These are phyloP conservation scores for Thecocarcelia acutangulata DNA, from an alignment of 2,888 invertebrate species.

Conservation along the genomic window DNA sequence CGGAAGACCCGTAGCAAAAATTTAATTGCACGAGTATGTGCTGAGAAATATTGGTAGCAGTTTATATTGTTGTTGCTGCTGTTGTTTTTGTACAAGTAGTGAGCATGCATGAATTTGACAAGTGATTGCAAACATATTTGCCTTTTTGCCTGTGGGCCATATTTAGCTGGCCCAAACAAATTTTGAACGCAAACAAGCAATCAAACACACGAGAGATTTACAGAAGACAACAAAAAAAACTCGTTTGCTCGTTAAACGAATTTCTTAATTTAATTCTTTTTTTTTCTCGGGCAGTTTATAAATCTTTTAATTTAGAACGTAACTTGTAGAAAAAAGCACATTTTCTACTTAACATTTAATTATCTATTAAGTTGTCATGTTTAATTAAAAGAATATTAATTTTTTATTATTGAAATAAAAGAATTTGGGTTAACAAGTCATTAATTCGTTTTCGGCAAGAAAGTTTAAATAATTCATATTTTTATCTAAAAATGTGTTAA, in stretches of 20 bases:
- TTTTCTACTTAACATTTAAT: conserved; percentile 33
- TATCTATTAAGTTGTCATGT: conserved; percentile 51
- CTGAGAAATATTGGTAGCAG: conserved; percentile 14
- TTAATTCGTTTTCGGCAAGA: too few relatives aligned
- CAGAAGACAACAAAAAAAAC: conserved; percentile 7
- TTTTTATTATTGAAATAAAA: neutral
- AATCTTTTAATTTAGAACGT: conserved; percentile 45
- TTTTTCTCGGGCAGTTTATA: neutral
- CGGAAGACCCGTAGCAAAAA: conserved; percentile 47
- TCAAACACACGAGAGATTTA: neutral
- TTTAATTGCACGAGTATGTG: neutral
- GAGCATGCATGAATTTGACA: conserved; percentile 70
- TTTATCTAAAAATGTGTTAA: too few relatives aligned
- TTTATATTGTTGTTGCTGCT: too few relatives aligned
- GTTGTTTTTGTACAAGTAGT: neutral
- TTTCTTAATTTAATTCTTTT: conserved; percentile 9
- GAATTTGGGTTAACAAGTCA: too few relatives aligned
- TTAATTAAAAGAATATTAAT: conserved; percentile 26
- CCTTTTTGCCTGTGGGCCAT: conserved; percentile 52
- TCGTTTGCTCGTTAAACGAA: conserved; percentile 34
- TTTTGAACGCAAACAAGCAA: conserved; percentile 33
- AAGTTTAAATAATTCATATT: too few relatives aligned
- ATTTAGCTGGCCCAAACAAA: conserved; percentile 58
- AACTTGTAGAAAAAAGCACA: conserved; percentile 26
- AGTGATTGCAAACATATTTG: conserved; percentile 70